phyloP scores from a whole-genome alignment of 2,888 invertebrate genomes.

The Brachyptera risi region DNA sequence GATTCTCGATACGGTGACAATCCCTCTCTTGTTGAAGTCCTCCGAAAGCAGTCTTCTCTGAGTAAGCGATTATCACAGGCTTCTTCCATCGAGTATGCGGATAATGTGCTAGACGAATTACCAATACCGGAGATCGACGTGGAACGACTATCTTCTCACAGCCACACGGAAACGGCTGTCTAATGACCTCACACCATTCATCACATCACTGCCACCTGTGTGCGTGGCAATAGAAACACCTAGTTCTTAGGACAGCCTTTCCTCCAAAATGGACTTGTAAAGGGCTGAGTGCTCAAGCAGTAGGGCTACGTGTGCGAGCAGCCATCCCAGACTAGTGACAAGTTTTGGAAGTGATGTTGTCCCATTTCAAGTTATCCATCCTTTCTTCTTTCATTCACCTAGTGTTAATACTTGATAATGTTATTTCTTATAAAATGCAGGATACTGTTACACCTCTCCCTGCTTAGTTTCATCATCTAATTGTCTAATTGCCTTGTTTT shows the following conservation, averaged over 20 bases:
- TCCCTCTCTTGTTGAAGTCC: constrained; percentile 87
- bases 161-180: constrained; percentile 93
- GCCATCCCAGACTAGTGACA: neutral
- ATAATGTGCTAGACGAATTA: constrained; percentile 81
- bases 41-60: constrained; percentile 89
- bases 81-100: constrained; percentile 89
- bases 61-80: constrained; percentile 88
- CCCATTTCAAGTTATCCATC: neutral
- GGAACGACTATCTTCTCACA: constrained; percentile 87
- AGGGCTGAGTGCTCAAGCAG: constrained; percentile 1
- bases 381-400: constrained; percentile 15
- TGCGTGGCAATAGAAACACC: constrained; percentile 4
- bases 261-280: constrained; percentile 6
- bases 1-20: constrained; percentile 91
- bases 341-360: constrained; percentile 9
- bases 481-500: neutral
- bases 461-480: constrained; percentile 8
- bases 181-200: constrained; percentile 46
- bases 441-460: constrained; percentile 17
- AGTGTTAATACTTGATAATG: constrained; percentile 5
- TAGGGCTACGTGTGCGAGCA: constrained; percentile 6
- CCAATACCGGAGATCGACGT: constrained; percentile 90
- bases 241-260: constrained; percentile 21
- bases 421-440: constrained; percentile 17
- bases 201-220: neutral